Evolutionary conservation across 2,888 invertebrate genomes (phyloP).

Genomic region (Mystacides longicornis): DNA sequence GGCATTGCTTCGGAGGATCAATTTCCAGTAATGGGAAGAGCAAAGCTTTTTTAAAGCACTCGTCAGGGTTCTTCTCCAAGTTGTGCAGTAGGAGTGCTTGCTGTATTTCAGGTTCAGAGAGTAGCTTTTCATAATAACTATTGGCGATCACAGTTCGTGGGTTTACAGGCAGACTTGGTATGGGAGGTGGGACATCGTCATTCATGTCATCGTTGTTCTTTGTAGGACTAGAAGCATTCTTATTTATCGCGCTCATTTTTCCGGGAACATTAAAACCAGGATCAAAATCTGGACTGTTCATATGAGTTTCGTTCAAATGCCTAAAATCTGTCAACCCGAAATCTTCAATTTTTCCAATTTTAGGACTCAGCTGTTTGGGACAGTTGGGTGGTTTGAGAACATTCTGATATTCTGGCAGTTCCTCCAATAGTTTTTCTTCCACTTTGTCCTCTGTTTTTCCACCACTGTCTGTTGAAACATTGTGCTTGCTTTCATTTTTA

Average conservation of each 20-base stretch:
- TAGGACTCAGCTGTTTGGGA: constrained; percentile 26
- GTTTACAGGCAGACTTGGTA: constrained; percentile 45
- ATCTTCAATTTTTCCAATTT: constrained; percentile 20
- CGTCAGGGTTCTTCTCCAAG: constrained; percentile 82
- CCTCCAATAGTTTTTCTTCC: constrained; percentile 27
- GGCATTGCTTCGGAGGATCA: constrained; percentile 76
- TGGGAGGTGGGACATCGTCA: constrained; percentile 42
- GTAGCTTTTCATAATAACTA: constrained; percentile 71
- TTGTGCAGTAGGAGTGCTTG: constrained; percentile 73
- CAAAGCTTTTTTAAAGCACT: constrained; percentile 82
- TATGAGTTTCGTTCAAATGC: constrained; percentile 16
- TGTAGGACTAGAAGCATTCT: constrained; percentile 9
- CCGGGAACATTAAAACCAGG: constrained; percentile 13
- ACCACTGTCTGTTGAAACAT: constrained; percentile 27
- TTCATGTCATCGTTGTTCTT: constrained; percentile 14
- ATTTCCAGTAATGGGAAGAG: constrained; percentile 81
- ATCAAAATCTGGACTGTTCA: constrained; percentile 24
- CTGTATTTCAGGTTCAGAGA: constrained; percentile 73
- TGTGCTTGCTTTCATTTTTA: constrained; percentile 13
- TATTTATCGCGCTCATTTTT: constrained; percentile 8
- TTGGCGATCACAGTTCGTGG: constrained; percentile 53
- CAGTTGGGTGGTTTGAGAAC: constrained; percentile 30
- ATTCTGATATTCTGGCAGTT: constrained; percentile 43
- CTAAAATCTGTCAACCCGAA: constrained; percentile 16
- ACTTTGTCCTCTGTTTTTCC: constrained; percentile 27